Percentiles rank a stretch among this genome's conserved stretches.
These are phyloP conservation scores for Catonia carolina DNA, from an alignment of 2,888 invertebrate genomes.

Conservation along the genomic window DNA sequence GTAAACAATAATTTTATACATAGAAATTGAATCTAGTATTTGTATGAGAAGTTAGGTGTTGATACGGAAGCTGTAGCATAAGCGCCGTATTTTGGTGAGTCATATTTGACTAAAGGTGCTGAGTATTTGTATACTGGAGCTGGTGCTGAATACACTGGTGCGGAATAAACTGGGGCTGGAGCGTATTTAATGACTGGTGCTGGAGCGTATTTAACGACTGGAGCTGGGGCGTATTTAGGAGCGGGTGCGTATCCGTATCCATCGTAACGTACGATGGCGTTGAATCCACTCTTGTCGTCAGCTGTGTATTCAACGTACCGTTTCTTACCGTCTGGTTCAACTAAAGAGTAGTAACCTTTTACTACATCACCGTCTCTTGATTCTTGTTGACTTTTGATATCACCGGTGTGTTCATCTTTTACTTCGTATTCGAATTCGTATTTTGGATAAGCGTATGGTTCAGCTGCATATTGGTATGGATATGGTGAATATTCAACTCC, in stretches of 20 bases:
- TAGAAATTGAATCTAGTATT: too few relatives aligned
- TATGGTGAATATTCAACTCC: background rate
- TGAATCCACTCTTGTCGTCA: slow-evolving; percentile 40
- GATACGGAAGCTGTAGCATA: background rate
- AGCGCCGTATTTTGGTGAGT: background rate
- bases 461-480: slow-evolving; percentile 7
- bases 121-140: slow-evolving; percentile 7
- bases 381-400: slow-evolving; percentile 65
- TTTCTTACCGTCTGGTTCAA: slow-evolving; percentile 64
- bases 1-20: too few relatives aligned
- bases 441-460: slow-evolving; percentile 37
- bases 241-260: background rate
- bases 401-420: slow-evolving; percentile 67
- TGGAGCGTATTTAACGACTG: background rate
- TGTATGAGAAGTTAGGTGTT: slow-evolving; percentile 9
- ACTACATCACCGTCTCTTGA: slow-evolving; percentile 67
- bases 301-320: slow-evolving; percentile 66
- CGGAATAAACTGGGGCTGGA: background rate
- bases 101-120: background rate
- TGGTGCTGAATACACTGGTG: background rate
- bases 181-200: slow-evolving; percentile 2
- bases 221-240: background rate
- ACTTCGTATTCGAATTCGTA: slow-evolving; percentile 67
- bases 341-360: slow-evolving; percentile 49
- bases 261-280: slow-evolving; percentile 8